phyloP scores from a whole-genome alignment of 1,140 invertebrate genomes.

The Macrobrachium rosenbergii region DNA sequence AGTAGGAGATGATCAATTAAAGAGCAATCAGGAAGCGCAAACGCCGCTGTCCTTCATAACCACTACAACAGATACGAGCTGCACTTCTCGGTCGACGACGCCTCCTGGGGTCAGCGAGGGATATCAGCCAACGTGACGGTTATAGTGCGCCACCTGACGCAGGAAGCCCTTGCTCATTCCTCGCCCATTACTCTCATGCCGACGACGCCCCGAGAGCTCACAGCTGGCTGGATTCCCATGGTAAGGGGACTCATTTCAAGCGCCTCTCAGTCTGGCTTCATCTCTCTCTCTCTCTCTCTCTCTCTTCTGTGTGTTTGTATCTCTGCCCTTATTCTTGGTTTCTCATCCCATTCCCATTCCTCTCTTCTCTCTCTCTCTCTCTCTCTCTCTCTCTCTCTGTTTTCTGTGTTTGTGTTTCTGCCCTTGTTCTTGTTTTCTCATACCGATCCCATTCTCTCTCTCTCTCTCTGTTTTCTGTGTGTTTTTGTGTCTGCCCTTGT shows the following conservation, averaged over 20 bases:
- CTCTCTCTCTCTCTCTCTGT: conserved; percentile 14
- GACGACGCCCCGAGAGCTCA: conserved; percentile 20
- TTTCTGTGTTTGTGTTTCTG: not conserved
- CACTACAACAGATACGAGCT: conserved; percentile 24
- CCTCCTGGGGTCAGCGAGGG: conserved; percentile 72
- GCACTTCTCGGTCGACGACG: conserved; percentile 39
- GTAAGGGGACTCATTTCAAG: not conserved
- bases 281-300: not conserved
- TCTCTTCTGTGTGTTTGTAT: not conserved
- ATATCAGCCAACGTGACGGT: conserved; percentile 86
- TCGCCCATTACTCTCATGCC: conserved; percentile 33
- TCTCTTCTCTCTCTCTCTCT: conserved; percentile 24
- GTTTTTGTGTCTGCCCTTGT: not conserved
- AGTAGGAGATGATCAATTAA: too few species aligned
- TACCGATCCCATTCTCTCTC: too few species aligned
- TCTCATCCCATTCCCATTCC: too few species aligned
- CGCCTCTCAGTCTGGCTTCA: too few species aligned
- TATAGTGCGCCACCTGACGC: conserved; percentile 85
- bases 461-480: conserved; percentile 19
- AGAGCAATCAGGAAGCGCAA: too few species aligned
- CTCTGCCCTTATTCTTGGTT: not conserved
- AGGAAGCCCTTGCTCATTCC: conserved; percentile 85
- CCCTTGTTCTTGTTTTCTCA: not conserved
- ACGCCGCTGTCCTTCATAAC: not conserved
- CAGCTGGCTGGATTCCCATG: conserved; percentile 23